These are phyloP conservation scores for Philonicus albiceps DNA, from an alignment of 2,888 invertebrate species.

Conservation along the genomic window DNA sequence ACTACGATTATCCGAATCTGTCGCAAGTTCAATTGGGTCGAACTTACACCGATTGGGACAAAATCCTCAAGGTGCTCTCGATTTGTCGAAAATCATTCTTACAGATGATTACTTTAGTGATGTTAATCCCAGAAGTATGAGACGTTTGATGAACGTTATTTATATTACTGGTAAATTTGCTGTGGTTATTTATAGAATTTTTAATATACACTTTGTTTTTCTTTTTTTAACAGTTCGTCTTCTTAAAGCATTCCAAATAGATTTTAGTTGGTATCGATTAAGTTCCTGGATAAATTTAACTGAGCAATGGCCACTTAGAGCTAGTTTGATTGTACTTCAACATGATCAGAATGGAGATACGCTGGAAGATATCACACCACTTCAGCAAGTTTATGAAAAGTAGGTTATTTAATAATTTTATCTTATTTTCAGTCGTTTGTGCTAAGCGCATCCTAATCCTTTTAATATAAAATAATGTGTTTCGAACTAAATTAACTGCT, in stretches of 20 bases:
- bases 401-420: slow-evolving; percentile 63
- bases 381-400: slow-evolving; percentile 94
- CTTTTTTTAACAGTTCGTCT: slow-evolving; percentile 77
- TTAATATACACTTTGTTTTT: not conserved
- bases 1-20: slow-evolving; percentile 83
- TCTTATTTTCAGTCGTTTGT: not conserved
- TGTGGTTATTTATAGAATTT: not conserved
- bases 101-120: slow-evolving; percentile 99
- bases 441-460: too few species aligned
- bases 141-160: slow-evolving; percentile 94
- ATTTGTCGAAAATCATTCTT: slow-evolving; percentile 79
- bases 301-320: slow-evolving; percentile 98
- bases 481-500: too few species aligned
- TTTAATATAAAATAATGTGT: not conserved
- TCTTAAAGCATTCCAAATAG: slow-evolving; percentile 97
- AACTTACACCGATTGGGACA: slow-evolving; percentile 81
- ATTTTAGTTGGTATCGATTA: slow-evolving; percentile 98
- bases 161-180: slow-evolving; percentile 82
- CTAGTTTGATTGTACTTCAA: slow-evolving; percentile 96
- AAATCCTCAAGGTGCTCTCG: slow-evolving; percentile 67
- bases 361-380: slow-evolving; percentile 83
- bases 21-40: slow-evolving; percentile 90
- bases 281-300: slow-evolving; percentile 98
- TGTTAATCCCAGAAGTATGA: slow-evolving; percentile 96
- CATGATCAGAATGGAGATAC: slow-evolving; percentile 89